Evolutionary conservation across 2,113 vertebrate species (phyloP), one percentile per base, ranked within the genome.

Genomic region (Eonycteris spelaea): DNA sequence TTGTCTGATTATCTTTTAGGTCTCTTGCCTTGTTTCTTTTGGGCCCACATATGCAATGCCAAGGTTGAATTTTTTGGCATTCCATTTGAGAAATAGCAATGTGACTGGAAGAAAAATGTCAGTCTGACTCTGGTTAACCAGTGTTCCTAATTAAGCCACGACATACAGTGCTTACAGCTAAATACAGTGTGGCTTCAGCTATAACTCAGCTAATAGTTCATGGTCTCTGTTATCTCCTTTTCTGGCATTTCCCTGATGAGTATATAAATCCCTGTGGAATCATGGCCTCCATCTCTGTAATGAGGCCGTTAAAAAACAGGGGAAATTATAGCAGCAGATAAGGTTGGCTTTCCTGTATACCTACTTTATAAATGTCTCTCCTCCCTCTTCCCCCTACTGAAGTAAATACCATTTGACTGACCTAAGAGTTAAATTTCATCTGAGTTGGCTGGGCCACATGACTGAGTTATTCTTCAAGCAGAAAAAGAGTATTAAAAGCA

Each of bases 251-350:
- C 80, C 63, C 94, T 93, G 96, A 96, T 95, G 97, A 97, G 91
- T 51, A 35, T 96, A 95, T 79, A 95, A 94, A 98, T 92, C 95
- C 94, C 95, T 11, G 8, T 91, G 90, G 94, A 97, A 97, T 95
- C 91, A 24, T 19, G 91, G 95, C 78, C 78, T 93, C 63, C 1
- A 85, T 94, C 40, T 92, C 83, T 97, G 95, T 97, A 96, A 97
- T 95, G 97, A 97, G 94, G 97, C 33, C 77, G 95, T 96, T 95
- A 93, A 87, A 93, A 93, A 59, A 30, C 6, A 6, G 26, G n/a
- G 35, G 57, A 48, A 95, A 86, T 95, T 79, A 86, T 30, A 83
- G 68, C 48, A 22, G 74, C 93, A 73, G 95, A 93, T 93, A 90
- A 94, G 86, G n/a, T 9, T 94, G 86, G 38, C 91, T 93, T 83